Conservation (phyloP, 2,888 invertebrate genomes). For the Drosophila anomelani region DNA sequence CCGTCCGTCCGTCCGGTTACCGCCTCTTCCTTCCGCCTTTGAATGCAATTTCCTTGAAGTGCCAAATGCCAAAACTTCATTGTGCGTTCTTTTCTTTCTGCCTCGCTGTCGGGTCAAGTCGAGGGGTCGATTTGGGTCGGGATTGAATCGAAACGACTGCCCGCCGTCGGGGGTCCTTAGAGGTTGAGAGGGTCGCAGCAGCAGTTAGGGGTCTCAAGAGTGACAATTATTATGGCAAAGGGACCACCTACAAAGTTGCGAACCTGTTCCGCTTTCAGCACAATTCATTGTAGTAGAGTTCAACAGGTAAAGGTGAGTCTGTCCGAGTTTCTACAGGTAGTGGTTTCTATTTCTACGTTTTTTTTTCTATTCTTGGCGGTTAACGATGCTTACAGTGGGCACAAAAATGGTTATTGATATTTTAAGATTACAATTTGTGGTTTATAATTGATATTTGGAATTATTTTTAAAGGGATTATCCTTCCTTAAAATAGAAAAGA, state of each 20-base stretch:
- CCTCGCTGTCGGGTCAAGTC: constrained; percentile 19
- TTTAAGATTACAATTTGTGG: constrained; percentile 5
- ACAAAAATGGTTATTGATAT: not conserved
- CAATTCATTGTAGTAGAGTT: constrained; percentile 29
- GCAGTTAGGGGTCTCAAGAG: constrained; percentile 31
- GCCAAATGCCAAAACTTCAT: constrained; percentile 53
- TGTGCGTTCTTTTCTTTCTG: constrained; percentile 21
- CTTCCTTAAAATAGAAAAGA: not conserved
- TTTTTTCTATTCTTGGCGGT: not conserved
- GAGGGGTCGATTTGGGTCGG: constrained; percentile 36
- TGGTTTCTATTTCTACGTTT: not conserved
- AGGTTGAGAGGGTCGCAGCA: constrained; percentile 24
- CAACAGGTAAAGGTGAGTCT: constrained; percentile 27
- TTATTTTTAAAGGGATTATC: constrained; percentile 8
- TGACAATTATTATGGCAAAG: constrained; percentile 37
- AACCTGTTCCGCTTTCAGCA: constrained; percentile 37
- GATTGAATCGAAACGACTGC: constrained; percentile 26
- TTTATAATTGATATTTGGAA: constrained; percentile 8
- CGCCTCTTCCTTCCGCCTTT: constrained; percentile 33
- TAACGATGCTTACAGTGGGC: constrained; percentile 9
- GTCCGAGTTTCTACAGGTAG: constrained; percentile 24
- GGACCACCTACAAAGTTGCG: constrained; percentile 39
- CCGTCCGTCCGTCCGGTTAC: not conserved
- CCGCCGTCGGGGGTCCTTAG: constrained; percentile 17
- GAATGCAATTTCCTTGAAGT: constrained; percentile 47